Base-by-base conservation (phyloP, 2,797 vertebrate genomes). In the Falco concolor region DNA sequence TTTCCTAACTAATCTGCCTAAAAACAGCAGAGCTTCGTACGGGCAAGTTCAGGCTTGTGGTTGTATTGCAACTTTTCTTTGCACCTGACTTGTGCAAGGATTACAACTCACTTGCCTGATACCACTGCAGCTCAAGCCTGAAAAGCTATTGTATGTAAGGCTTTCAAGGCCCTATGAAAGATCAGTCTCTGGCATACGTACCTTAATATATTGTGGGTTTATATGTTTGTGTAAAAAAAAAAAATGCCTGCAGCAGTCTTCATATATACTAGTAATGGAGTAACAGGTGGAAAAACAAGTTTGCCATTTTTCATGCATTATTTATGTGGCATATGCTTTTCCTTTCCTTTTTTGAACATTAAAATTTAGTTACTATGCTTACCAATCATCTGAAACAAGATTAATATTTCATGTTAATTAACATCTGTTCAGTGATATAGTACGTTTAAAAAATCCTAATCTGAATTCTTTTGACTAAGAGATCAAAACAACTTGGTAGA, bases 251-350 rank as follows among this genome's bases (percentile, higher is more conserved):
- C 19, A 69, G 87, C 84, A 64, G 32, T 47, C 14, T 72, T 95
- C 24, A 40, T 67, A 60, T 77, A 32, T 78, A 36, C 76, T 78
- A 63, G 73, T 75, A 73, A 57, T 78, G 59, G 32, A 75, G 60
- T 53, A 76, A 56, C 73, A 83, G 65, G 82, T 88, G 32, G 95
- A 91, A 68, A 88, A 94, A 69, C 49, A 47, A 76, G 73, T 73
- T 87, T 86, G 25, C n/a, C 38, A 32, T 59, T 90, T 90, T 82
- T 96, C 59, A 52, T 97, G 76, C 49, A 87, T 95, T 91, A 96
- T 96, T 97, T 80, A 95, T 76, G 60, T 24, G 47, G 56, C 24
- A 72, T 79, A 88, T 90, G 82, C 45, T 94, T 84, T 92, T 81
- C 34, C 44, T 91, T 89, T 82, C 50, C 69, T 70, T 70, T 87